Base-by-base conservation (phyloP, 2,888 invertebrate species). In the Antheraea assamensis region DNA sequence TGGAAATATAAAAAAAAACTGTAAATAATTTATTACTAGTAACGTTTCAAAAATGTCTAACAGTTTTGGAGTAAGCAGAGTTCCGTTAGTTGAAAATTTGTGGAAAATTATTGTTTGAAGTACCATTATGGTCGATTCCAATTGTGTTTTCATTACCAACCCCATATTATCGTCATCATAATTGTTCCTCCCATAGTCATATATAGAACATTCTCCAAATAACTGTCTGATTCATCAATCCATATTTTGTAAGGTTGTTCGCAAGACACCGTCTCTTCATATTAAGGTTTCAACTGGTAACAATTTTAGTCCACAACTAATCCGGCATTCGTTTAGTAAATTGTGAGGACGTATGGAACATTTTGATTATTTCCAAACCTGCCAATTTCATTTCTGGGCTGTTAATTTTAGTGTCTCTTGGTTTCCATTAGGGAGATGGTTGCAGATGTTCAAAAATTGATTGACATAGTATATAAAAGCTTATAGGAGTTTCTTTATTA, bases 1-100 rank as follows among this genome's bases (percentile, higher is more conserved):
- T 24, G 21, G 47, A 70, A 73, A 70, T 70, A 58, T 24, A 42
- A 27, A 73, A 55, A 52, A 70, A 55, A 24, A 49, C 27, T 35
- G 31, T 15, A 61, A 27, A 64, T 15, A 64, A 30, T 58, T 58
- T 24, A 52, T n/a, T n/a, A 24, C 0, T 24, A 58, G 24, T 8
- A 24, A 24, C 10, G n/a, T 58, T 58, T 58, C 10, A 24, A n/a
- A 10, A 8, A 2, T 24, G 5, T 24, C n/a, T n/a, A n/a, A n/a
- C 55, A 7, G 55, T n/a, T 55, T 21, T 21, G n/a, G 55, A 55
- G 55, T 55, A 55, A 55, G 24, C 10, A 58, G 24, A 13, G 58
- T 58, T 58, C 3, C 8, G 0, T 58, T 58, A n/a, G 55, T 49
- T 55, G 21, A 3, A 55, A 55, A 55, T n/a, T 55, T 55, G 8